These are phyloP conservation scores for Troides oblongomaculatus DNA, from an alignment of 2,888 invertebrate species.

Conservation along the genomic window DNA sequence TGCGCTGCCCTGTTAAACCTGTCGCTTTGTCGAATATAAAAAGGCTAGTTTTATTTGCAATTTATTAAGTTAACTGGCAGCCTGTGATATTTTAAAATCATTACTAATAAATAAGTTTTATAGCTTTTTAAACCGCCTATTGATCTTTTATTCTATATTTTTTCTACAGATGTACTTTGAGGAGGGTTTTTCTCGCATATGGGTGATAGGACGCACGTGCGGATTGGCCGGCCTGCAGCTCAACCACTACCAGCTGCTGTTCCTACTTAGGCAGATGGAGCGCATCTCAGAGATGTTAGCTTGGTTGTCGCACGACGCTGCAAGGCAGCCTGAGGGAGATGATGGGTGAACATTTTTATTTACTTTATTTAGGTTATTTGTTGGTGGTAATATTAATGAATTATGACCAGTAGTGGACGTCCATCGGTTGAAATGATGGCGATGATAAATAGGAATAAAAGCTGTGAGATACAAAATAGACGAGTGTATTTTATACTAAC, in stretches of 20 bases:
- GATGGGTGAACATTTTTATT: constrained; percentile 47
- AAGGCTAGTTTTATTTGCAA: too few species aligned
- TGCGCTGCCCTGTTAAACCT: too few species aligned
- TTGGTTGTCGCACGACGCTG: constrained; percentile 88
- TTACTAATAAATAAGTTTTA: too few species aligned
- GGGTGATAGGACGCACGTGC: constrained; percentile 89
- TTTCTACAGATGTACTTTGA: constrained; percentile 59
- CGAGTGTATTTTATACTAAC: too few species aligned
- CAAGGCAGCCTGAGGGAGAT: constrained; percentile 79
- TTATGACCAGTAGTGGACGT: too few species aligned
- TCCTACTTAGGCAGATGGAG: constrained; percentile 91
- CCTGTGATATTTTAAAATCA: not conserved
- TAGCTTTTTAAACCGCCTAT: not conserved
- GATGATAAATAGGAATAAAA: too few species aligned
- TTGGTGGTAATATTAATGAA: too few species aligned
- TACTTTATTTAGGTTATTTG: too few species aligned
- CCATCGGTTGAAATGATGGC: too few species aligned
- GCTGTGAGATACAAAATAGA: too few species aligned
- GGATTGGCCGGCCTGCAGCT: constrained; percentile 93
- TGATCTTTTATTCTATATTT: not conserved
- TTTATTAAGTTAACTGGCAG: too few species aligned
- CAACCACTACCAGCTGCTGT: constrained; percentile 95
- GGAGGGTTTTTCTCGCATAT: constrained; percentile 83
- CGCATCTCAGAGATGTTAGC: constrained; percentile 88
- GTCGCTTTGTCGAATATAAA: too few species aligned